Evolutionary conservation across 2,113 vertebrate genomes (phyloP).

Genomic region (Dasypus novemcinctus): DNA sequence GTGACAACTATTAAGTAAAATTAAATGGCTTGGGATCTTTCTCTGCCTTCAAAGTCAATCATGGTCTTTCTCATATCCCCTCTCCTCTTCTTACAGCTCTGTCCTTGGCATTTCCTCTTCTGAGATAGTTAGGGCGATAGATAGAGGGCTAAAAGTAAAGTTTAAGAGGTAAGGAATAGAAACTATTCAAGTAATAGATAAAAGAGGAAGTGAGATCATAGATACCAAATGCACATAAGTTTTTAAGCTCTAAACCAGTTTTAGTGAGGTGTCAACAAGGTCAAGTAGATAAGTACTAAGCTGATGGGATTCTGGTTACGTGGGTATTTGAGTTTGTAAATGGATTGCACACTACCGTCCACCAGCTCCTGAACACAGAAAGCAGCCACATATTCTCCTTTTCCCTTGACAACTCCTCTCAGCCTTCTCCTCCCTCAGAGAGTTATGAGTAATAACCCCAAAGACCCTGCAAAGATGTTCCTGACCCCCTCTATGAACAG

Average conservation of each 20-base stretch:
- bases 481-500: not conserved
- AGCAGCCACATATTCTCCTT: not conserved
- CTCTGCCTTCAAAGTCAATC: not conserved
- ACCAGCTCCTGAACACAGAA: not conserved
- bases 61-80: not conserved
- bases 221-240: not conserved
- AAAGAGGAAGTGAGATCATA: slow-evolving; percentile 36
- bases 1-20: not conserved
- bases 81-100: not conserved
- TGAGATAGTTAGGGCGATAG: not conserved
- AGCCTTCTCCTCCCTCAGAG: not conserved
- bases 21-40: not conserved
- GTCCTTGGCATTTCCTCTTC: not conserved
- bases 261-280: slow-evolving; percentile 24
- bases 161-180: not conserved
- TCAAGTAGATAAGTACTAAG: slow-evolving; percentile 43
- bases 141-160: not conserved
- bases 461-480: not conserved
- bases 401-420: not conserved
- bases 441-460: slow-evolving; percentile 20
- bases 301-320: not conserved
- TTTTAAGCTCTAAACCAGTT: not conserved
- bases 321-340: not conserved
- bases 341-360: not conserved
- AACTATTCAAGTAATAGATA: not conserved